Evolutionary conservation across 2,797 vertebrate genomes (phyloP), one percentile per base, ranked within the genome.

Genomic region (Peromyscus melanophrys): DNA sequence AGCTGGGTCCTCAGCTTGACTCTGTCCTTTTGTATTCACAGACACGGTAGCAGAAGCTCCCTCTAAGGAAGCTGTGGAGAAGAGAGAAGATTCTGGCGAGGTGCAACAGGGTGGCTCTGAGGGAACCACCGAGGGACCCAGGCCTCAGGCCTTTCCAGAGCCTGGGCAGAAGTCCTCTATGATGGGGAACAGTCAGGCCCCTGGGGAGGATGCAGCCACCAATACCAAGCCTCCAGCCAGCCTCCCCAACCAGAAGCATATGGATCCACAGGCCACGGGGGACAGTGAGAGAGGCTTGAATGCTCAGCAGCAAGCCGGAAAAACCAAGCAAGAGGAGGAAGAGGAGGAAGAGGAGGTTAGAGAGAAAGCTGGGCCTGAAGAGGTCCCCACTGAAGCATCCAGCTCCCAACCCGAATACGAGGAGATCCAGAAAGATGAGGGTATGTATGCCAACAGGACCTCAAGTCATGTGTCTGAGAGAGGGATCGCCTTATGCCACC

Each of bases 381-480:
- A 98, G 1, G 98, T 97, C n/a, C 98, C 98, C 73, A 98, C 98
- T 0, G 63, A 97, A 29, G 97, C 97, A 13, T 96, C 97, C 25
- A 91, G 97, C 34, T 93, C 98, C 23, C 94, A 88, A 78, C 97
- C 98, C 19, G 97, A 98, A 19, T 96, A 98, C 52, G 97, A 98
- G 97, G 98, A 98, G 23, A 96, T 87, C 83, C 98, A 46, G 93
- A 98, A 96, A 97, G 98, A 96, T 0, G 90, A 98, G 69, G 96
- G 99, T 99, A 98, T 0, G 98, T 98, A 93, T 92, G 82, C 21
- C 2, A 14, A 14, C 11, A 2, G 76, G 73, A 40, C 65, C 55
- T 55, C 59, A 13, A 4, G 46, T 4, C 5, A 13, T 2, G 0
- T 16, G 11, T 27, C 10, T n/a, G 90, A 34, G 65, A 65, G 89